Conservation (phyloP, 2,113 vertebrate species). For the Cyprinodon variegatus region DNA sequence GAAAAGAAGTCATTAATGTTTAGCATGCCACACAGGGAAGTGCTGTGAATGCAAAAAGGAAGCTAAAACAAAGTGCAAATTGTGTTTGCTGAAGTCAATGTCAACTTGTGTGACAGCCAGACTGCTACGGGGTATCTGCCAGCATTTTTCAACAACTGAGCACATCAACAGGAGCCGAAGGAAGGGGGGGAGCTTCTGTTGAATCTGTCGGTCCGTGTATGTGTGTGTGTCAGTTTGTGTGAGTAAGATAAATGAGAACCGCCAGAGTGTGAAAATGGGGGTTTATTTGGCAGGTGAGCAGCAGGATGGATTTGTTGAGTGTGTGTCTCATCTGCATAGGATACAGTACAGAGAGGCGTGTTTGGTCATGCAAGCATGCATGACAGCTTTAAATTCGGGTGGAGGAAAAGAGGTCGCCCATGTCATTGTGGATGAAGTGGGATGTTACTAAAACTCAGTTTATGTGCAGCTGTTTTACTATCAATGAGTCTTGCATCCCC, state of each 20-base stretch:
- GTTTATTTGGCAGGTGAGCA: conserved; percentile 39
- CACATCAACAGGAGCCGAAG: conserved; percentile 35
- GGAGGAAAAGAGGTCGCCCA: not conserved
- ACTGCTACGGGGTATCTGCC: conserved; percentile 51
- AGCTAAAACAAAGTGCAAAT: conserved; percentile 58
- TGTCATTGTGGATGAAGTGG: conserved; percentile 37
- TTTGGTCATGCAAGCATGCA: conserved; percentile 1
- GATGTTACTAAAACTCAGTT: conserved; percentile 19
- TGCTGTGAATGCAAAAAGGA: conserved; percentile 14
- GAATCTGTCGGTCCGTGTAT: conserved; percentile 17
- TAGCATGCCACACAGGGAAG: conserved; percentile 33
- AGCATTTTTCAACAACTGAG: conserved; percentile 53
- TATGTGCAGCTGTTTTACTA: not conserved
- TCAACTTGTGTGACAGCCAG: conserved; percentile 59
- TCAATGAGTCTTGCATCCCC: not conserved
- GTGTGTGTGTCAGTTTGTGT: not conserved
- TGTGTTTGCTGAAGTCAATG: conserved; percentile 59
- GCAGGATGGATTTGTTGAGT: conserved; percentile 26
- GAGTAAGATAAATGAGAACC: conserved; percentile 13
- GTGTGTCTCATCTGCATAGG: not conserved
- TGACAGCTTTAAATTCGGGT: not conserved
- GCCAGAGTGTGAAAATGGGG: conserved; percentile 34
- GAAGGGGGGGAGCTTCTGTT: conserved; percentile 10
- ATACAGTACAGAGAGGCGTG: not conserved
- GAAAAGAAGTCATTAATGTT: conserved; percentile 37